Conservation (phyloP, 1,140 invertebrate genomes). For the Macrotrachela quadricornifera region DNA sequence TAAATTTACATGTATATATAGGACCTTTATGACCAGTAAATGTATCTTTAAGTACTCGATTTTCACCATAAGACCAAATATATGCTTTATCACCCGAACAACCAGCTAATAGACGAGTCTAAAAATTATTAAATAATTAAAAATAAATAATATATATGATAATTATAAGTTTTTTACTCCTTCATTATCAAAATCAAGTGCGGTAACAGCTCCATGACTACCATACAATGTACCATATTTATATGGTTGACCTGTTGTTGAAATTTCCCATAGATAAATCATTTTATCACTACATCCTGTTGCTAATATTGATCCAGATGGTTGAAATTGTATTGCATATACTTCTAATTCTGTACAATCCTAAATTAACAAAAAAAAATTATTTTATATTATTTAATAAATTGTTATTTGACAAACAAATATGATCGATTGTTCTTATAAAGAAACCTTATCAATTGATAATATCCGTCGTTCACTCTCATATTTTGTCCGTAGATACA, state of each 20-base stretch:
- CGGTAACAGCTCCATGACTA: constrained; percentile 74
- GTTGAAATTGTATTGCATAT: constrained; percentile 72
- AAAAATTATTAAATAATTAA: constrained; percentile 9
- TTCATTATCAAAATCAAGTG: constrained; percentile 72
- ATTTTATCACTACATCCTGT: constrained; percentile 81
- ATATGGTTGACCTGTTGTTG: constrained; percentile 49
- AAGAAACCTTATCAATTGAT: too few species aligned
- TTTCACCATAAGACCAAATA: constrained; percentile 72
- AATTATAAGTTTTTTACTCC: constrained; percentile 13
- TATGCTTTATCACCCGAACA: constrained; percentile 83
- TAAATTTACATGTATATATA: constrained; percentile 35
- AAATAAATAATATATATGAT: not conserved
- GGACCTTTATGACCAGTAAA: constrained; percentile 85
- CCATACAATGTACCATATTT: constrained; percentile 54
- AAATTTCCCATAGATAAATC: constrained; percentile 81
- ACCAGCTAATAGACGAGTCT: constrained; percentile 56
- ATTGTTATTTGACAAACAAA: too few species aligned
- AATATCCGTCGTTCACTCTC: too few species aligned
- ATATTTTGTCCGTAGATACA: too few species aligned
- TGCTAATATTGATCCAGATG: constrained; percentile 51
- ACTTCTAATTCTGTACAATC: constrained; percentile 88
- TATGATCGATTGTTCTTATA: too few species aligned
- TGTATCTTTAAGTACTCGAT: constrained; percentile 55
- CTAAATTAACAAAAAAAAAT: too few species aligned
- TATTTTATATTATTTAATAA: too few species aligned